Evolutionary conservation across 2,888 invertebrate genomes (phyloP), one percentile per base, ranked within the genome.

Genomic region (Xylocampa areola): DNA sequence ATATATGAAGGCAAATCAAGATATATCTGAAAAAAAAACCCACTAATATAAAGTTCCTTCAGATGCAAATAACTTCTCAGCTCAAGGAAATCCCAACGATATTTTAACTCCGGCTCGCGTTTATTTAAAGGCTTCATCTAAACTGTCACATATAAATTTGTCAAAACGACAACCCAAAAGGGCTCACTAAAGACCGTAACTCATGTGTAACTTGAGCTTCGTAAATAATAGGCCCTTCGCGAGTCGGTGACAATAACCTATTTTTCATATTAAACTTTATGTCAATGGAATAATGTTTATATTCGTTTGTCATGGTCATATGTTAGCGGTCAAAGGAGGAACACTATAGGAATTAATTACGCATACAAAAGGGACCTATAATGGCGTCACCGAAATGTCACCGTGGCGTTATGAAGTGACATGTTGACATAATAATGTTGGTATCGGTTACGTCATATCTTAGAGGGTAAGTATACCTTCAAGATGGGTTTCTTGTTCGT

Each of bases 281-380:
- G 53, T 3, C 21, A 14, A 10, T 64, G 4, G 4, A 17, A 59
- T 73, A 66, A 61, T 75, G 77, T 77, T 40, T 59, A 62, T 76
- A 76, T 80, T 63, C 55, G 48, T 41, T 64, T 73, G 58, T 54
- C 1, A 5, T 6, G 17, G 43, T 10, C 17, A 30, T 54, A 58
- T 61, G 68, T 73, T 77, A 81, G 78, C 79, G 77, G 73, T 76
- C 74, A 79, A 73, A 73, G 72, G 58, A 73, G 79, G 76, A 74
- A 78, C 70, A 68, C 69, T 81, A 82, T 82, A 78, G 78, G 77
- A 85, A 86, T 87, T 87, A 87, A 88, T 88, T 87, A 87, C 80
- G 82, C 84, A 82, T 81, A 86, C 82, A 79, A 86, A 84, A 82
- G 82, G 84, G 77, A 73, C 51, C 57, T 36, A 69, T 74, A 76